Evolutionary conservation across 2,113 vertebrate species (phyloP).

Genomic region (Coturnix japonica): DNA sequence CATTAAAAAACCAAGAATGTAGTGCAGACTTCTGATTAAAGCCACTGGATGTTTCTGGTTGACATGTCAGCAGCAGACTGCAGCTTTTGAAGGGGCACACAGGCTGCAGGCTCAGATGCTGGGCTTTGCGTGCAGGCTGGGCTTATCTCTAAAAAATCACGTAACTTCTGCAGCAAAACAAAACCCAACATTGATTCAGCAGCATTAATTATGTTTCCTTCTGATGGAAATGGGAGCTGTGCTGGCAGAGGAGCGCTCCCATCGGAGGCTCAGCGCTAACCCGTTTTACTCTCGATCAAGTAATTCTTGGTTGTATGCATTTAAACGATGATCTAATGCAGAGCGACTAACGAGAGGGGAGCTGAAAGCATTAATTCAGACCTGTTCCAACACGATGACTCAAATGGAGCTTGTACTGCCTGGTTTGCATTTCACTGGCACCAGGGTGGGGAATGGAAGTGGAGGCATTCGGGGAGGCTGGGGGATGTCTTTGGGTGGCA

Average conservation of each 20-base stretch:
- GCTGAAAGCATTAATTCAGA: slow-evolving; percentile 7
- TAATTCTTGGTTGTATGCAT: slow-evolving; percentile 2
- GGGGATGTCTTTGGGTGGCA: not conserved
- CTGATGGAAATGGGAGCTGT: slow-evolving; percentile 2
- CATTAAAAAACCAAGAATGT: slow-evolving; percentile 64
- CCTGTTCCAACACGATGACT: not conserved
- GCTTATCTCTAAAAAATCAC: not conserved
- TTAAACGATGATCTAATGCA: slow-evolving; percentile 38
- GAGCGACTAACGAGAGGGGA: not conserved
- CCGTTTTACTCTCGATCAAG: not conserved
- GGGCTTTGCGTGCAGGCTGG: slow-evolving; percentile 28
- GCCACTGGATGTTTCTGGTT: slow-evolving; percentile 51
- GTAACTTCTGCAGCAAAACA: slow-evolving; percentile 46
- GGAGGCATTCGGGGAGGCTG: not conserved
- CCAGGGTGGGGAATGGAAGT: not conserved
- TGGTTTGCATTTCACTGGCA: not conserved
- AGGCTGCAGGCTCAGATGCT: not conserved
- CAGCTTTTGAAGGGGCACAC: slow-evolving; percentile 2
- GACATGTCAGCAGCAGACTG: not conserved
- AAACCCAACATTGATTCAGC: not conserved
- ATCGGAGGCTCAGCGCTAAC: not conserved
- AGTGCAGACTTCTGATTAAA: slow-evolving; percentile 71
- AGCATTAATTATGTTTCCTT: not conserved
- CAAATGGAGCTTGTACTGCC: not conserved
- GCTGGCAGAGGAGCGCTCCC: not conserved